These are phyloP conservation scores for Diuraphis noxia DNA, from an alignment of 1,140 invertebrate genomes.

Conservation along the genomic window DNA sequence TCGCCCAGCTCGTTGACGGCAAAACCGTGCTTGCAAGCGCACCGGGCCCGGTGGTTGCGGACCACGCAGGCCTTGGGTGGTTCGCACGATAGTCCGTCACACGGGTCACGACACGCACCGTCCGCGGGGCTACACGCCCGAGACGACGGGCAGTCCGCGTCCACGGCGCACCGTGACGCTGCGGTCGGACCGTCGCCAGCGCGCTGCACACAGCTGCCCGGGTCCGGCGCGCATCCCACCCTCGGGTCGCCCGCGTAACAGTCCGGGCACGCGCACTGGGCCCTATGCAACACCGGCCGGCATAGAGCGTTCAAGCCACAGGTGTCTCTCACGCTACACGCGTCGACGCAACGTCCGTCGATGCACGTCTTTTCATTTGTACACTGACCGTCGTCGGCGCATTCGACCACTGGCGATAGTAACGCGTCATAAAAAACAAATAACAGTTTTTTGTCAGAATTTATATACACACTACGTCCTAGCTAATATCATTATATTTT, in stretches of 20 bases:
- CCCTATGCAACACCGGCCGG: constrained; percentile 77
- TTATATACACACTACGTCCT: background rate
- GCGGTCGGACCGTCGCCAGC: constrained; percentile 61
- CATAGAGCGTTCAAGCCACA: constrained; percentile 89
- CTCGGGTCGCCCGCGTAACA: constrained; percentile 82
- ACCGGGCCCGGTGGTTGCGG: constrained; percentile 78
- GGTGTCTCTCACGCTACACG: constrained; percentile 81
- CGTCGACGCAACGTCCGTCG: constrained; percentile 83
- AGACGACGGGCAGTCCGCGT: constrained; percentile 75
- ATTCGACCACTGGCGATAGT: constrained; percentile 64
- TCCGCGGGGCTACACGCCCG: constrained; percentile 71
- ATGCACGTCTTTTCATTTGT: constrained; percentile 88
- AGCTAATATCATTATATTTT: background rate
- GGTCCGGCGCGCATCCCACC: constrained; percentile 65
- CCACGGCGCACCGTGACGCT: constrained; percentile 58
- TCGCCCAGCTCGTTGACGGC: constrained; percentile 82
- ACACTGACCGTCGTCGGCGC: constrained; percentile 86
- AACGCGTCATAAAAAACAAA: constrained; percentile 53
- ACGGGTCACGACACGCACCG: constrained; percentile 72
- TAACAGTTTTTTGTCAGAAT: constrained; percentile 44
- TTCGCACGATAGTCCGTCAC: constrained; percentile 77
- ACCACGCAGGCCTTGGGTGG: constrained; percentile 80
- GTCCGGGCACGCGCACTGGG: constrained; percentile 82
- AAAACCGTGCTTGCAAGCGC: constrained; percentile 86
- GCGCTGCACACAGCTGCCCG: constrained; percentile 53